Evolutionary conservation across 2,113 vertebrate genomes (phyloP).

Genomic region (Sciurus niger): DNA sequence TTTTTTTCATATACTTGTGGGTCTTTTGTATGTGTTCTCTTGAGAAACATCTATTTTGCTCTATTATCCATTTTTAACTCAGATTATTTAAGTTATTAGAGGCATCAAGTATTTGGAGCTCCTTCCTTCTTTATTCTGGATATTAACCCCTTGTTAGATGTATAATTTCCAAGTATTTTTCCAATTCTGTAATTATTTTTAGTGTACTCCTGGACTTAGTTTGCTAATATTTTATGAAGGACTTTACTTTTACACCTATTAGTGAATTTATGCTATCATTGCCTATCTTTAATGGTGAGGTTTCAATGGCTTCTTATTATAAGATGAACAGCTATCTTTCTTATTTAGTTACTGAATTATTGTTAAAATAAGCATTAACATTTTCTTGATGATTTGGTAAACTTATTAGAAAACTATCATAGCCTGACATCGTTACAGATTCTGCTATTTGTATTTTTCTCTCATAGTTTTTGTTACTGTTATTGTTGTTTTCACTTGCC

Average conservation of each 20-base stretch:
- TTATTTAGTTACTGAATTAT: background rate
- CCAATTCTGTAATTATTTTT: background rate
- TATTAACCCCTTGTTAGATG: too few species aligned
- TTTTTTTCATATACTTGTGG: too few species aligned
- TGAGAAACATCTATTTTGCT: background rate
- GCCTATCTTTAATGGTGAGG: background rate
- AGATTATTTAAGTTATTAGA: background rate
- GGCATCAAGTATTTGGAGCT: background rate
- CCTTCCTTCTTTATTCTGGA: too few species aligned
- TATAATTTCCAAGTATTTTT: background rate
- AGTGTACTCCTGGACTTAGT: too few species aligned
- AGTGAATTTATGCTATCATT: background rate
- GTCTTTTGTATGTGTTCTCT: background rate
- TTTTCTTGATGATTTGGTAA: background rate
- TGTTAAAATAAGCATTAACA: background rate
- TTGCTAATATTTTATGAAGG: background rate
- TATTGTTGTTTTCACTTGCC: background rate
- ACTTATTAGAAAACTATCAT: background rate
- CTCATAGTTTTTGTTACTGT: background rate
- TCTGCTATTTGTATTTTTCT: background rate
- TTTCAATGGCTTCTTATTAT: background rate
- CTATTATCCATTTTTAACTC: background rate
- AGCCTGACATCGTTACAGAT: background rate
- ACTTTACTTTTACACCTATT: background rate
- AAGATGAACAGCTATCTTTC: background rate